Conservation (phyloP, 2,797 vertebrate genomes). For the Erpetoichthys calabaricus region DNA sequence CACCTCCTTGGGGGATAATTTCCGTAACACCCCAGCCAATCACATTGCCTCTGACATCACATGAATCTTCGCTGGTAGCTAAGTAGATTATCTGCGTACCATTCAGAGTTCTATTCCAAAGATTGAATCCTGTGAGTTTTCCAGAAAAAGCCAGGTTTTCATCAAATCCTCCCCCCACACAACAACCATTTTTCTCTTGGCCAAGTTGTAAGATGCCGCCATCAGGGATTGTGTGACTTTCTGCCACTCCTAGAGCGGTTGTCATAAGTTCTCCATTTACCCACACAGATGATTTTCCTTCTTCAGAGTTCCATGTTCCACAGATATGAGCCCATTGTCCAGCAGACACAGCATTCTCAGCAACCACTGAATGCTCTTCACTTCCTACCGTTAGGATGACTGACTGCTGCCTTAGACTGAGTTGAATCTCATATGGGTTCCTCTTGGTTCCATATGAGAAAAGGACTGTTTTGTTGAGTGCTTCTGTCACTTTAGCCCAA, state of each 20-base stretch:
- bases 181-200: conserved; percentile 78
- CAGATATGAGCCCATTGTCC: conserved; percentile 74
- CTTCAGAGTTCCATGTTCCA: conserved; percentile 63
- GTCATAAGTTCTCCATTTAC: conserved; percentile 44
- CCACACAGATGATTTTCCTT: conserved; percentile 63
- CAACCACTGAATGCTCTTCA: conserved; percentile 53
- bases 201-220: conserved; percentile 75
- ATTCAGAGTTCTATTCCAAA: conserved; percentile 73
- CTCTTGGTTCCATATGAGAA: conserved; percentile 74
- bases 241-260: conserved; percentile 37
- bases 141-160: conserved; percentile 69
- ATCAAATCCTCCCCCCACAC: conserved; percentile 54
- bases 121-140: conserved; percentile 81
- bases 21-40: conserved; percentile 86
- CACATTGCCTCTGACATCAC: conserved; percentile 60
- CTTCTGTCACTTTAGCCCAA: conserved; percentile 72
- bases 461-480: conserved; percentile 71
- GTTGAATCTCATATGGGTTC: conserved; percentile 79
- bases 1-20: conserved; percentile 69
- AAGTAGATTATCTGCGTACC: conserved; percentile 48
- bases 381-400: conserved; percentile 56
- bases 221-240: conserved; percentile 47
- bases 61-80: conserved; percentile 41
- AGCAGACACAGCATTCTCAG: conserved; percentile 22
- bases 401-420: conserved; percentile 54